Conservation (phyloP, 2,888 invertebrate species). For the Zaprionus bogoriensis region DNA sequence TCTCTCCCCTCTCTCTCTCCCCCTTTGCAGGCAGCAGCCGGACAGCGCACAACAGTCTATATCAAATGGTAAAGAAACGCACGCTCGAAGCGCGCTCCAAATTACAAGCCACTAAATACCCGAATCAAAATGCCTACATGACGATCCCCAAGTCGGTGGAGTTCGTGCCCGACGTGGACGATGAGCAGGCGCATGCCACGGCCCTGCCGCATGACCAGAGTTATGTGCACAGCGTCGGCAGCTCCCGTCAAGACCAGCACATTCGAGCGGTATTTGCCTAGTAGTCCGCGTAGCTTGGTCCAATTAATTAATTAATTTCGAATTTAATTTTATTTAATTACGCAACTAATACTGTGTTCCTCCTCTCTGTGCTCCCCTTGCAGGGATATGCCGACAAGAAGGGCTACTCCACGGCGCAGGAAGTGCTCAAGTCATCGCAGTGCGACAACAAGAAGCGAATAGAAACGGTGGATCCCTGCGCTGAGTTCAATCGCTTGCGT, state of each 20-base stretch:
- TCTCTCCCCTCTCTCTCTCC: background rate
- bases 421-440: conserved; percentile 61
- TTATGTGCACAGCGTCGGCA: background rate
- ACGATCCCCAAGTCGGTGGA: conserved; percentile 40
- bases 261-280: conserved; percentile 56
- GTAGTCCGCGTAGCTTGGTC: too few species aligned
- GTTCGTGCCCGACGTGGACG: conserved; percentile 31
- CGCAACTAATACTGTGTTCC: too few species aligned
- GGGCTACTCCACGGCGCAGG: conserved; percentile 45
- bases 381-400: conserved; percentile 41
- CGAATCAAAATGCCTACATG: conserved; percentile 67
- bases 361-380: too few species aligned
- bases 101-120: conserved; percentile 72
- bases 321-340: too few species aligned
- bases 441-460: conserved; percentile 32
- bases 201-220: background rate
- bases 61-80: conserved; percentile 81
- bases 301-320: too few species aligned
- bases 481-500: conserved; percentile 48
- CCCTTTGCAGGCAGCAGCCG: conserved; percentile 52
- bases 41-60: conserved; percentile 67
- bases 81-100: conserved; percentile 79
- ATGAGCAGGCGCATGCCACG: conserved; percentile 17
- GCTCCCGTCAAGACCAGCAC: conserved; percentile 30
- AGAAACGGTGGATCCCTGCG: conserved; percentile 44